Base-by-base conservation (phyloP, 2,888 invertebrate genomes). In the Vesta saturnalis region DNA sequence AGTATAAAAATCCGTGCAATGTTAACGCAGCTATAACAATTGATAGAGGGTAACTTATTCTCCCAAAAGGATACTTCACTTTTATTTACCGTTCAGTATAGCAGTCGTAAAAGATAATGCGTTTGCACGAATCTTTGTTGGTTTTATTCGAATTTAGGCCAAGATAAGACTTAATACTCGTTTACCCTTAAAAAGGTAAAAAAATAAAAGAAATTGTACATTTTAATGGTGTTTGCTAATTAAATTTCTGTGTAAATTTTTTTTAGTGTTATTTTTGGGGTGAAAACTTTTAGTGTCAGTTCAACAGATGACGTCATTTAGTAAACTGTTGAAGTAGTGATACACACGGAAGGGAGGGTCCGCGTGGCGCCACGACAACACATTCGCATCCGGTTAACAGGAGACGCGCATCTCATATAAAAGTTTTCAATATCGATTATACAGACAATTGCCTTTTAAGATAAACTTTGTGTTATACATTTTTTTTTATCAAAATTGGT, bases 391-490 rank as follows among this genome's bases (percentile, higher is more conserved):
- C 67, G 62, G 67, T 67, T 67, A 68, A 64, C 60, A 64, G 68
- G 60, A 68, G 56, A 60, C 55, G 64, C 60, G 64, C 67, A 67
- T 52, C 68, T 60, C 57, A 64, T 60, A 60, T 23, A 60, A 60
- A 60, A 68, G 64, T 68, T 68, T 68, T 68, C 64, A 68, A 59
- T 68, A 68, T 68, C 68, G 68, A 68, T 68, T 64, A 67, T 22
- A 22, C 61, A 67, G 67, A 63, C 62, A 63, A 67, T 63, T 22
- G 67, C 46, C 59, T 58, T 57, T 46, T 57, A 56, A 30, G 61
- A 57, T 67, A 62, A 49, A 57, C 47, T 62, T 67, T 67, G 57
- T 61, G 67, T 62, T 67, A 60, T 47, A 57, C 52, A 35, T 22
- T 30, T 52, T 47, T n/a, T 52, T 19, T 18, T 52, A 52, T 52